These are phyloP conservation scores for Morelia viridis DNA, from an alignment of 2,797 vertebrate genomes.

Conservation along the genomic window DNA sequence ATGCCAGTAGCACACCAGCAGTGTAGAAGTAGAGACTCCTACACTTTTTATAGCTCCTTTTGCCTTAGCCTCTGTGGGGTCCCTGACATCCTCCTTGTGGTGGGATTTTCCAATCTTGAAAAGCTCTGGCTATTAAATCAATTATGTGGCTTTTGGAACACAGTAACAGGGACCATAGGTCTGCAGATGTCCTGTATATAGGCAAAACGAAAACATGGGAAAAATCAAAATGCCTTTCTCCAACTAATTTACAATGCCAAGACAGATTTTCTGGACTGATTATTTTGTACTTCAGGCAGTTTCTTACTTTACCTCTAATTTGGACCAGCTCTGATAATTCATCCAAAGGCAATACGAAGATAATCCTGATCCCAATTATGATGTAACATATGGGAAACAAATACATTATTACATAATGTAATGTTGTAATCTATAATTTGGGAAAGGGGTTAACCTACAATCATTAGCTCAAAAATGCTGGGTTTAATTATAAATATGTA, in stretches of 20 bases:
- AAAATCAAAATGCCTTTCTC: background rate
- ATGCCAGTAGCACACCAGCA: background rate
- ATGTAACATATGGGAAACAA: background rate
- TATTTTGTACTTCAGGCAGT: background rate
- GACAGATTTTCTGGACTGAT: background rate
- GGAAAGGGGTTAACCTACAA: background rate
- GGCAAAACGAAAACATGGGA: background rate
- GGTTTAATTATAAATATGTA: background rate
- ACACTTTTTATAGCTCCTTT: background rate
- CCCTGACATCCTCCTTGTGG: background rate
- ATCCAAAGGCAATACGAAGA: background rate
- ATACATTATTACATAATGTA: background rate
- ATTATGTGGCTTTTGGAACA: background rate
- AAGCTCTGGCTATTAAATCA: background rate
- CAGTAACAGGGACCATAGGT: no score
- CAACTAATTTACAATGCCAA: background rate
- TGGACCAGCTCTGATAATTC: background rate
- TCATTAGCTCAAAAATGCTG: background rate
- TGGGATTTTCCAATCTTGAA: background rate
- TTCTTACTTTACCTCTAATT: background rate
- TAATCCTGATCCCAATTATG: background rate
- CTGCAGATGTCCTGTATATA: no score
- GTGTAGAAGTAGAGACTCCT: background rate
- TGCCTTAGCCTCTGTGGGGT: background rate
- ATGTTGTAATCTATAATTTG: background rate